phyloP scores from a whole-genome alignment of 2,797 vertebrate species.

The Neosilurus mollespiculum region DNA sequence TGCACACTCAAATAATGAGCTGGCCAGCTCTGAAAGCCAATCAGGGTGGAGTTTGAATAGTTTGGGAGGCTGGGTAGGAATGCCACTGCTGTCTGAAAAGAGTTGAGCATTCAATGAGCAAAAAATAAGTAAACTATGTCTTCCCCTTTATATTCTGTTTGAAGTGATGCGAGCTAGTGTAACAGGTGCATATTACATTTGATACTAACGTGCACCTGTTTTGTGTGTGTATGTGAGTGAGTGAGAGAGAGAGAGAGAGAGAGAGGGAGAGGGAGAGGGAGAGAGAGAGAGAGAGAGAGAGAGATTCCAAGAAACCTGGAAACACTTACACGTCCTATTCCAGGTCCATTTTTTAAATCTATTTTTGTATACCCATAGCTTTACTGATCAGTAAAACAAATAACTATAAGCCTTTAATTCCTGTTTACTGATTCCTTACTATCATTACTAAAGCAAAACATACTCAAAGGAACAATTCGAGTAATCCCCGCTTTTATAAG shows the following conservation, averaged over 20 bases:
- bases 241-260: conserved; percentile 25
- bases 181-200: conserved; percentile 19
- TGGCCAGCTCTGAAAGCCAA: conserved; percentile 61
- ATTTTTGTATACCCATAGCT: background rate
- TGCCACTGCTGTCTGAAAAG: background rate
- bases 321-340: conserved; percentile 3
- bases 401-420: conserved; percentile 15
- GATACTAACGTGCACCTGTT: conserved; percentile 6
- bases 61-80: conserved; percentile 35
- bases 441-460: background rate
- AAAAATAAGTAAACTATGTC: conserved; percentile 26
- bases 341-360: background rate
- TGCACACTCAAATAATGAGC: conserved; percentile 65
- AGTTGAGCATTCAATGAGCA: conserved; percentile 2
- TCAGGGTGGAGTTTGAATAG: conserved; percentile 53
- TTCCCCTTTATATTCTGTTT: background rate
- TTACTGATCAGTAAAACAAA: conserved; percentile 1
- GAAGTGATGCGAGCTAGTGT: background rate
- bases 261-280: conserved; percentile 26
- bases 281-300: conserved; percentile 21
- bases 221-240: background rate
- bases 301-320: conserved; percentile 57
- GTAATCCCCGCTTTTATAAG: conserved; percentile 35
- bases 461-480: conserved; percentile 45
- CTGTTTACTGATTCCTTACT: conserved; percentile 18